phyloP scores from a whole-genome alignment of 2,888 invertebrate species.

The Megastigmus dorsalis region DNA sequence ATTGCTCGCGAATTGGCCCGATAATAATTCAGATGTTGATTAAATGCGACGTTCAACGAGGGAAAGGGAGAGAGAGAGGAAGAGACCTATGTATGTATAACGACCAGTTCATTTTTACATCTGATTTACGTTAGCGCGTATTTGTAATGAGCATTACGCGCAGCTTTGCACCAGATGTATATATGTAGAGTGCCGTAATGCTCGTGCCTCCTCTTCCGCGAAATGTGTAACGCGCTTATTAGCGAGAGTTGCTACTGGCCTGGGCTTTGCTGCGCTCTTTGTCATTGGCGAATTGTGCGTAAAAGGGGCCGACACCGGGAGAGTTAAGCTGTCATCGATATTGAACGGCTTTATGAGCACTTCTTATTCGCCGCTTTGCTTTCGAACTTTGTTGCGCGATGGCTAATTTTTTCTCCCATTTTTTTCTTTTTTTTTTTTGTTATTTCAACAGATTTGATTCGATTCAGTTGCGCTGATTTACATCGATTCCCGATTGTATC shows the following conservation, averaged over 20 bases:
- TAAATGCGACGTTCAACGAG: conserved; percentile 58
- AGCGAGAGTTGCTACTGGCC: background rate
- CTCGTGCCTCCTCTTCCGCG: background rate
- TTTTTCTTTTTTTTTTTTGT: background rate
- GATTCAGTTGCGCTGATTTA: no score
- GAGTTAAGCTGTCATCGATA: background rate
- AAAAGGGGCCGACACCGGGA: no score
- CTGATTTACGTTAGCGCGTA: conserved; percentile 62
- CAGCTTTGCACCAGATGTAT: background rate
- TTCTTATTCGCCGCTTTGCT: no score
- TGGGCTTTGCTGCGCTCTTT: conserved; percentile 5
- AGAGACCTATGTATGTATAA: no score
- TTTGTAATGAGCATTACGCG: background rate
- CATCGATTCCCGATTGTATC: no score
- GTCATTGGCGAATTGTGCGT: background rate
- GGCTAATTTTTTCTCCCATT: background rate
- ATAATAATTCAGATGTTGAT: conserved; percentile 73
- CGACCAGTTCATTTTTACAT: conserved; percentile 68
- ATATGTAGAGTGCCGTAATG: no score
- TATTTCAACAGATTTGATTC: no score
- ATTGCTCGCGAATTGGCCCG: conserved; percentile 70
- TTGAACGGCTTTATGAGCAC: no score
- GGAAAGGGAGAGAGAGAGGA: no score
- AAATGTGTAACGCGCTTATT: conserved; percentile 9
- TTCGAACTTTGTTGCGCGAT: no score